A percentile compares a stretch with the other conserved stretches of the same genome.
Evolutionary conservation across 2,888 invertebrate species (phyloP).

Genomic region (Meloe dianella): DNA sequence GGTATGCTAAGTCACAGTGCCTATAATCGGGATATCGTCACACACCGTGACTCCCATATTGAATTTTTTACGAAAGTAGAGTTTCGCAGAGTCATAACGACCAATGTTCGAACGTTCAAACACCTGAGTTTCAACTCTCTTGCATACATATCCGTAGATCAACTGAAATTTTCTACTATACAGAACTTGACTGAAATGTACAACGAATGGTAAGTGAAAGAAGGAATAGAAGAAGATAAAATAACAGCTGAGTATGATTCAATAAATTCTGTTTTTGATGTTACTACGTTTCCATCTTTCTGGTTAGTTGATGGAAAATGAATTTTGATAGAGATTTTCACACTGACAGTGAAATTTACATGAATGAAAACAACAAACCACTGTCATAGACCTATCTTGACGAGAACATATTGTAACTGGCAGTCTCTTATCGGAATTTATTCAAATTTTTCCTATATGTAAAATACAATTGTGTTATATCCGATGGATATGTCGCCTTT

Average conservation of each 20-base stretch:
- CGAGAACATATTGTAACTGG: not conserved
- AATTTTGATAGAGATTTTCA: slow-evolving; percentile 26
- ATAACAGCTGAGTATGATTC: slow-evolving; percentile 16
- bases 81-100: slow-evolving; percentile 34
- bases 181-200: too few species aligned
- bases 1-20: slow-evolving; percentile 37
- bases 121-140: slow-evolving; percentile 42
- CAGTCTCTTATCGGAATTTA: not conserved
- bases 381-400: not conserved
- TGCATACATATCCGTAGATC: slow-evolving; percentile 28
- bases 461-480: not conserved
- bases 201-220: not conserved
- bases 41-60: slow-evolving; percentile 39
- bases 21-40: slow-evolving; percentile 34
- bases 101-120: slow-evolving; percentile 38
- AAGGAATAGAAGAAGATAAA: not conserved
- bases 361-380: not conserved
- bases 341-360: not conserved
- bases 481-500: not conserved
- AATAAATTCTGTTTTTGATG: slow-evolving; percentile 27
- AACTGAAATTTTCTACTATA: not conserved
- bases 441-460: slow-evolving; percentile 1
- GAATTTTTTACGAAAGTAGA: slow-evolving; percentile 43
- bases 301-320: slow-evolving; percentile 20
- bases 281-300: slow-evolving; percentile 10